These are phyloP conservation scores for Pogonomyrmex californicus DNA, from an alignment of 1,140 invertebrate species.

Conservation along the genomic window DNA sequence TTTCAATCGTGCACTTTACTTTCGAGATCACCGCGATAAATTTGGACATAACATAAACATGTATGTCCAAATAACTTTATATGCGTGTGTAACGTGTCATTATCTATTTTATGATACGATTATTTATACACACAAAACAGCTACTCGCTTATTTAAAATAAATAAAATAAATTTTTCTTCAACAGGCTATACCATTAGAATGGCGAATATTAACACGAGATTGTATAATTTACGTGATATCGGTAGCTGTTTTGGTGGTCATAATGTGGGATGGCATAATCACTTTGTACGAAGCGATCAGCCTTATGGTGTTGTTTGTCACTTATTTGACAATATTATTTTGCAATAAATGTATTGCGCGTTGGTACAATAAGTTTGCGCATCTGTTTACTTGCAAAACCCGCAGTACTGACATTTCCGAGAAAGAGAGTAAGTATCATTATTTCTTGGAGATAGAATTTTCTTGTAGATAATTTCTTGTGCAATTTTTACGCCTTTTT, in stretches of 20 bases:
- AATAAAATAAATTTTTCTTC: slow-evolving; percentile 46
- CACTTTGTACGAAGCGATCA: slow-evolving; percentile 92
- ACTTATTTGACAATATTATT: slow-evolving; percentile 90
- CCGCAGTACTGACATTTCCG: slow-evolving; percentile 27
- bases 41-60: background rate
- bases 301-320: slow-evolving; percentile 91
- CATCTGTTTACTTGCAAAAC: slow-evolving; percentile 26
- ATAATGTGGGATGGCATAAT: slow-evolving; percentile 94
- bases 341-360: slow-evolving; percentile 75
- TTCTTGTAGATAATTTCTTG: background rate
- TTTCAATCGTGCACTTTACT: background rate
- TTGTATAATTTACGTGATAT: slow-evolving; percentile 93
- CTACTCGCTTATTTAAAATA: background rate
- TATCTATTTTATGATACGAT: background rate
- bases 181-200: slow-evolving; percentile 93
- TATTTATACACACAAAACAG: background rate
- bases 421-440: slow-evolving; percentile 64
- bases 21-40: background rate
- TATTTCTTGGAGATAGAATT: background rate
- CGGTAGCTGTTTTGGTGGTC: slow-evolving; percentile 91
- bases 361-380: slow-evolving; percentile 59
- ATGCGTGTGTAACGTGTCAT: background rate
- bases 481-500: background rate
- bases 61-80: background rate
- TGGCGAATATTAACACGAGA: slow-evolving; percentile 95